Evolutionary conservation across 1,140 invertebrate genomes (phyloP).

Genomic region (Cydia splendana): DNA sequence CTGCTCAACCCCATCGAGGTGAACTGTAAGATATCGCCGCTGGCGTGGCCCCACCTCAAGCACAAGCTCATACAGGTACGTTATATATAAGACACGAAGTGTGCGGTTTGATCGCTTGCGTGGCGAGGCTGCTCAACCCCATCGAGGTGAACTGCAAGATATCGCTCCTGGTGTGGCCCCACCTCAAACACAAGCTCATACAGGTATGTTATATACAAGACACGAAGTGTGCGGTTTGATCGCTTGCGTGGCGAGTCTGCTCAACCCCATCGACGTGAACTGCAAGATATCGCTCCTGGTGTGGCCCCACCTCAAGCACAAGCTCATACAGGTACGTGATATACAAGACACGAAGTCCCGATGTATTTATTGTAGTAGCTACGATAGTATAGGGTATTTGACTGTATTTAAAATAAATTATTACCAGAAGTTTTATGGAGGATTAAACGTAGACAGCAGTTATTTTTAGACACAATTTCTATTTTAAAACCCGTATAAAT

Average conservation of each 20-base stretch:
- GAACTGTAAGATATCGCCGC: conserved; percentile 92
- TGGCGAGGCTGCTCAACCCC: conserved; percentile 87
- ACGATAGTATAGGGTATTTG: too few species aligned
- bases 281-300: conserved; percentile 74
- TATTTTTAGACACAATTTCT: too few species aligned
- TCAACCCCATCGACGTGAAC: conserved; percentile 75
- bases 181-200: conserved; percentile 80
- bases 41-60: conserved; percentile 89
- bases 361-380: too few species aligned
- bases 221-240: conserved; percentile 65
- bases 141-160: conserved; percentile 97
- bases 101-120: conserved; percentile 61
- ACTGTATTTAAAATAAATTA: too few species aligned
- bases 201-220: conserved; percentile 17
- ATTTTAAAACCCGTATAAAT: too few species aligned
- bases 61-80: conserved; percentile 84
- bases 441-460: too few species aligned
- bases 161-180: conserved; percentile 88
- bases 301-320: conserved; percentile 88
- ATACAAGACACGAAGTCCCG: background rate
- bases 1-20: conserved; percentile 93
- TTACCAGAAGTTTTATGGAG: too few species aligned
- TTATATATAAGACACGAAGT: background rate
- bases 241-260: conserved; percentile 76
- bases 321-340: conserved; percentile 82